phyloP scores from a whole-genome alignment of 2,888 invertebrate species.

The Apoda limacodes region DNA sequence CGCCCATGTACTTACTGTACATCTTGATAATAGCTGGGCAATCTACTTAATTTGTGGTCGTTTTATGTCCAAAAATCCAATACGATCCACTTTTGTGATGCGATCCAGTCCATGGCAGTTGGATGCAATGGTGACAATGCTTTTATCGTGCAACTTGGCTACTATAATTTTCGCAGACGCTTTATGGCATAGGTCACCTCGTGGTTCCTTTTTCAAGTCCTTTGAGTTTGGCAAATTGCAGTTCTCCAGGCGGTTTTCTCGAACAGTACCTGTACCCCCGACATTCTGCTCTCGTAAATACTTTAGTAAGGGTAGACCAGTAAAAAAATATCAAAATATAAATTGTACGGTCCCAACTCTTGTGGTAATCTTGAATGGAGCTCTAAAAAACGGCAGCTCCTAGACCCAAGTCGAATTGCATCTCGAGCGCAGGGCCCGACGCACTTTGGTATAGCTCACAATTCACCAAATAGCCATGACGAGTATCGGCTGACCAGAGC shows the following conservation, averaged over 20 bases:
- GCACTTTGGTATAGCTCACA: conserved; percentile 4
- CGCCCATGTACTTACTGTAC: conserved; percentile 15
- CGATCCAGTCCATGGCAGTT: conserved; percentile 13
- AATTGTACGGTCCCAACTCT: conserved; percentile 8
- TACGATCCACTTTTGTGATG: conserved; percentile 14
- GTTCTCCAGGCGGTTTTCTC: conserved; percentile 9
- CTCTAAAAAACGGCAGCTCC: conserved; percentile 10
- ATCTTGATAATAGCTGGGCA: conserved; percentile 11
- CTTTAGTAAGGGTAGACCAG: no score
- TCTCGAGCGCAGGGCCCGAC: conserved; percentile 4
- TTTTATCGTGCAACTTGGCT: no score
- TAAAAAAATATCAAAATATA: conserved; percentile 8
- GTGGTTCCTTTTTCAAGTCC: conserved; percentile 12
- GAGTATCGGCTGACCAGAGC: no score
- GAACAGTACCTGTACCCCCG: conserved; percentile 7
- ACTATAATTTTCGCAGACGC: conserved; percentile 9
- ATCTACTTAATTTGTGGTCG: conserved; percentile 11
- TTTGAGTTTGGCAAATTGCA: conserved; percentile 10
- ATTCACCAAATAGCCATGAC: conserved; percentile 10
- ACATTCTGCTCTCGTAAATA: conserved; percentile 10
- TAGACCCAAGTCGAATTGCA: conserved; percentile 6
- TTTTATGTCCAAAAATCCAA: conserved; percentile 11
- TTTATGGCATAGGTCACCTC: conserved; percentile 10
- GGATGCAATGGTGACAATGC: conserved; percentile 12
- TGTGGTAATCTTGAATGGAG: conserved; percentile 41